phyloP scores from a whole-genome alignment of 2,888 invertebrate species.

The Micoletzkya japonica region DNA sequence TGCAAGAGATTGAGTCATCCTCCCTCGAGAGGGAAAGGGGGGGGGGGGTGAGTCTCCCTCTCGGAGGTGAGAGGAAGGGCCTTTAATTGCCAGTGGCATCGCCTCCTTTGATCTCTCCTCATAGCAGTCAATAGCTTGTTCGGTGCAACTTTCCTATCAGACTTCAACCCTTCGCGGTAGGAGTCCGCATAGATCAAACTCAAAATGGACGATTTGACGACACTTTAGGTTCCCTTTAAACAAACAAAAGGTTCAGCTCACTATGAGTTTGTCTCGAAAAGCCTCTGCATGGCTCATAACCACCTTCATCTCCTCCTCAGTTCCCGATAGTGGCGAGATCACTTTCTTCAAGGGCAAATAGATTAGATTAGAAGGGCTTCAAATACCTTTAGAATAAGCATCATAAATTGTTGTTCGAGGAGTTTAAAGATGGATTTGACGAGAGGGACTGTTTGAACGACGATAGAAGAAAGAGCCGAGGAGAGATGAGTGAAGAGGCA shows the following conservation, averaged over 20 bases:
- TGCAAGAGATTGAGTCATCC: too few species aligned
- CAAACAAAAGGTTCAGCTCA: too few species aligned
- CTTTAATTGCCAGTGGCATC: too few species aligned
- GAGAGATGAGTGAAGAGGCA: conserved; percentile 16
- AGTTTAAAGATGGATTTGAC: conserved; percentile 1
- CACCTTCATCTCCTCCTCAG: not conserved
- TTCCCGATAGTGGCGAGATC: conserved; percentile 16
- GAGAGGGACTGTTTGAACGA: conserved; percentile 4
- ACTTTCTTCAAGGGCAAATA: conserved; percentile 7
- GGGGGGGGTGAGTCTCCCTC: too few species aligned
- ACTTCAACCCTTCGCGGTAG: not conserved
- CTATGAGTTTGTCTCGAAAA: conserved; percentile 9
- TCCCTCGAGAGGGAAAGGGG: too few species aligned
- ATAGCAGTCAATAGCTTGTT: too few species aligned
- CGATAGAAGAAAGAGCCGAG: conserved; percentile 9
- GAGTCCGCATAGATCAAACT: too few species aligned
- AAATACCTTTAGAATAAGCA: conserved; percentile 26
- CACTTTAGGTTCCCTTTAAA: too few species aligned
- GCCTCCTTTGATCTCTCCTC: too few species aligned
- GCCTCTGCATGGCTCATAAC: conserved; percentile 10
- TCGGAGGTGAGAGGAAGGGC: too few species aligned
- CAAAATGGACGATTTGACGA: too few species aligned
- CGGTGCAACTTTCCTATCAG: too few species aligned
- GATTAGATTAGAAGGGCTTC: not conserved
- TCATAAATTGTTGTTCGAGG: conserved; percentile 5